Conservation (phyloP, 2,888 invertebrate species). For the Drepana falcataria region DNA sequence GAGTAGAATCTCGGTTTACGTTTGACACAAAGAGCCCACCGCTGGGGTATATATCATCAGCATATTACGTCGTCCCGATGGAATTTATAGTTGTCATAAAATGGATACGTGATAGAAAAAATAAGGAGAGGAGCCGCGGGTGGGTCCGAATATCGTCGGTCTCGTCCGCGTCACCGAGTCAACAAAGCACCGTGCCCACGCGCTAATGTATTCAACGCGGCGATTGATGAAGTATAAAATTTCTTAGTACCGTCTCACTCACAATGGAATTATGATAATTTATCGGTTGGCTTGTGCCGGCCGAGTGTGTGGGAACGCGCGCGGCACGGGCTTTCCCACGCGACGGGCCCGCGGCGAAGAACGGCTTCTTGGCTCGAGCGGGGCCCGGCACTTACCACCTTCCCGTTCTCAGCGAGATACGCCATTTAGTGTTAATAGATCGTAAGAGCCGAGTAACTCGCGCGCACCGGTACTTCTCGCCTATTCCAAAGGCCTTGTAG, state of each 20-base stretch:
- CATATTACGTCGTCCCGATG: conserved; percentile 30
- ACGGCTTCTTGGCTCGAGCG: conserved; percentile 41
- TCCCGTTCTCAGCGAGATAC: conserved; percentile 24
- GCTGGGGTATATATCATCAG: conserved; percentile 24
- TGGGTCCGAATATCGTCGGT: conserved; percentile 32
- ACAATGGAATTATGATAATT: conserved; percentile 80
- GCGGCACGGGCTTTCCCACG: conserved; percentile 79
- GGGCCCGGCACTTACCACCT: conserved; percentile 49
- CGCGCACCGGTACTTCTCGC: conserved; percentile 30
- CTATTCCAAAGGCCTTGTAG: conserved; percentile 33
- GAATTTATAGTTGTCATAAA: conserved; percentile 52
- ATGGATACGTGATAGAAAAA: conserved; percentile 51
- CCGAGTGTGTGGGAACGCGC: conserved; percentile 79
- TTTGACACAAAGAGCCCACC: conserved; percentile 32
- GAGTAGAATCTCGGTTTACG: conserved; percentile 28
- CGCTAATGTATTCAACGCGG: conserved; percentile 76
- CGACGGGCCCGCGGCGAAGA: conserved; percentile 39
- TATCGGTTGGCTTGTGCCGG: conserved; percentile 79
- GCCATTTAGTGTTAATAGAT: conserved; percentile 27
- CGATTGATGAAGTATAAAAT: conserved; percentile 79
- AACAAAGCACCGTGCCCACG: conserved; percentile 69
- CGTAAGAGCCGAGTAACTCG: conserved; percentile 42
- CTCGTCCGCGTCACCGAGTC: conserved; percentile 42
- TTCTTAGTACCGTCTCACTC: conserved; percentile 79
- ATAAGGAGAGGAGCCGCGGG: conserved; percentile 35